These are phyloP conservation scores for Aspidapion aeneum DNA, from an alignment of 2,888 invertebrate species.

Conservation along the genomic window DNA sequence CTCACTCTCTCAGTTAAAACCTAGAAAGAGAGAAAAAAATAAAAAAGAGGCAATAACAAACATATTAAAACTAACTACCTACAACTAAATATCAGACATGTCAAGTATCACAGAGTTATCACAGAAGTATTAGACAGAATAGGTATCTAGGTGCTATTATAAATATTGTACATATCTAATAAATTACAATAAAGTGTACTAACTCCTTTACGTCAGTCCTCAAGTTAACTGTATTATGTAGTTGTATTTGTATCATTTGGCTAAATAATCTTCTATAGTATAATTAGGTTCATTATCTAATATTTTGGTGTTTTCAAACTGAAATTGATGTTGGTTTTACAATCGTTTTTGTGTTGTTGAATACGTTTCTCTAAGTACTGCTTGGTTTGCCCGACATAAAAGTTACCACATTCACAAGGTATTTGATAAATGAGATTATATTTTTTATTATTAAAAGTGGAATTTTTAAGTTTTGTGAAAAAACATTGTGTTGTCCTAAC, in stretches of 20 bases:
- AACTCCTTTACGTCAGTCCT: too few species aligned
- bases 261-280: background rate
- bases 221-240: background rate
- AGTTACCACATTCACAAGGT: background rate
- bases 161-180: too few species aligned
- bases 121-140: too few species aligned
- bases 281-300: background rate
- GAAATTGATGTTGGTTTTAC: background rate
- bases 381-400: background rate
- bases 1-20: too few species aligned
- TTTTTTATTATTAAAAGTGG: background rate
- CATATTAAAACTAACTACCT: too few species aligned
- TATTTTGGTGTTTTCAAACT: background rate
- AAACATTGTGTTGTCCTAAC: background rate
- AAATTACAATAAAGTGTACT: too few species aligned
- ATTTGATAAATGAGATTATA: background rate
- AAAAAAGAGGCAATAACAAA: too few species aligned
- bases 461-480: background rate
- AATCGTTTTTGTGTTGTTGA: background rate
- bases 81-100: too few species aligned
- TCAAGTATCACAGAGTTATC: too few species aligned
- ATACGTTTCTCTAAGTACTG: background rate
- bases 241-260: background rate
- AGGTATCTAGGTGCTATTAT: too few species aligned
- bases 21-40: too few species aligned